Evolutionary conservation across 2,113 vertebrate genomes (phyloP), one percentile per base, ranked within the genome.

Genomic region (Strix aluco): DNA sequence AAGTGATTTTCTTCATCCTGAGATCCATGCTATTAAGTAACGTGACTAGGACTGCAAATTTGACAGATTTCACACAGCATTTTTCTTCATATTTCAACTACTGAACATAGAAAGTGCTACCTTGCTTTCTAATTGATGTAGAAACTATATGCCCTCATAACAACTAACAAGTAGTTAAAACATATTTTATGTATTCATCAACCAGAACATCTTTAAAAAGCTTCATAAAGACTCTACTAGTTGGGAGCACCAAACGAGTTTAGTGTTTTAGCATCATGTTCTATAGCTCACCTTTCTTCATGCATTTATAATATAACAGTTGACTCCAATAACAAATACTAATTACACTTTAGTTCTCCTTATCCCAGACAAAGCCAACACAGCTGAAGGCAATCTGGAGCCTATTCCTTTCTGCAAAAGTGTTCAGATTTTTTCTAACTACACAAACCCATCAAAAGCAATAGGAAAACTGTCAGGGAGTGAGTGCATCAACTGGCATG

Each of bases 31-130:
- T 7, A 1, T 23, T 51, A 70, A 83, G 17, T n/a, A 6, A 3
- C 29, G 66, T 18, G 20, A 47, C 23, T 34, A 51, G 22, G 20
- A 51, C 61, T 34, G 6, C 66, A 94, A 88, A 67, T 42, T 36
- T 86, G 13, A 49, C 30, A 62, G 25, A 62, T 58, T 77, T 44
- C 44, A 70, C 7, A 18, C 10, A 83, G 49, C 13, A n/a, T 13
- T 91, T 97, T 84, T 94, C 49, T 66, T 95, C 42, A 88, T 44
- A 63, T 79, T 67, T 96, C 75, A 94, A 27, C 8, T 84, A n/a
- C 54, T 52, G 49, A 93, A 70, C 40, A 91, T 26, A 94, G 36
- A 82, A 96, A 93, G 66, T 25, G 47, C 12, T 46, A 67, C 40
- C 52, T 59, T 63, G 88, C 77, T 46, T 83, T 78, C 36, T 70